Evolutionary conservation across 2,888 invertebrate species (phyloP).

Genomic region (Dendrolimus houi): DNA sequence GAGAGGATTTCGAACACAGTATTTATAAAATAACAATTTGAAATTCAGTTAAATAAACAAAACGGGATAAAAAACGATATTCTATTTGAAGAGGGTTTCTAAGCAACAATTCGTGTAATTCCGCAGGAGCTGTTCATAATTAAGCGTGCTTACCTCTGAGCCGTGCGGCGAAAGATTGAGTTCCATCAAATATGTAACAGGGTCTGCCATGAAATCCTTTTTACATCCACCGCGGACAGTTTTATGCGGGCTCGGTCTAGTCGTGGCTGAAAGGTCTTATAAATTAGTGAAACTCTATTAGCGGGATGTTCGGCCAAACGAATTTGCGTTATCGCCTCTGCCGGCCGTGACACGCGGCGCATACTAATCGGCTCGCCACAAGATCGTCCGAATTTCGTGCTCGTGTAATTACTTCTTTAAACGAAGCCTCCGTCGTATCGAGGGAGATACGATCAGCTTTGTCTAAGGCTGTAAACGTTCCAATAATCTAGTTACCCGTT

Average conservation of each 20-base stretch:
- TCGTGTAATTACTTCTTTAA: constrained; percentile 73
- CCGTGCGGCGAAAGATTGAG: constrained; percentile 49
- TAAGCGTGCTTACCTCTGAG: constrained; percentile 47
- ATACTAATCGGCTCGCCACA: constrained; percentile 56
- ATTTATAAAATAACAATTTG: constrained; percentile 2
- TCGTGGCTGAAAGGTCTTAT: constrained; percentile 66
- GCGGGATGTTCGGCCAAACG: constrained; percentile 72
- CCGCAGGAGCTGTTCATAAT: constrained; percentile 49
- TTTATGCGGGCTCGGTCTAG: constrained; percentile 50
- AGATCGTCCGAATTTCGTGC: constrained; percentile 55
- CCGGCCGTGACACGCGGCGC: constrained; percentile 53
- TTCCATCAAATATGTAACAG: constrained; percentile 60
- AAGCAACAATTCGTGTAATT: constrained; percentile 46
- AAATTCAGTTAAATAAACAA: constrained; percentile 18
- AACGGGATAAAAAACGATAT: constrained; percentile 22
- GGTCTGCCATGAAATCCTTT: constrained; percentile 67
- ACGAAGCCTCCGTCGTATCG: constrained; percentile 48
- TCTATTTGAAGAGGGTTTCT: constrained; percentile 21
- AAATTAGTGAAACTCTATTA: constrained; percentile 77
- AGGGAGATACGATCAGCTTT: constrained; percentile 51
- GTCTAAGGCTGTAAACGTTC: constrained; percentile 44
- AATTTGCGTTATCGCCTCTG: constrained; percentile 74
- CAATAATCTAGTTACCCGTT: constrained; percentile 55
- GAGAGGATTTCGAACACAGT: neutral
- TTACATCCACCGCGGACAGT: constrained; percentile 61